These are phyloP conservation scores for Alloplasta piceator DNA, from an alignment of 2,888 invertebrate species.

Conservation along the genomic window DNA sequence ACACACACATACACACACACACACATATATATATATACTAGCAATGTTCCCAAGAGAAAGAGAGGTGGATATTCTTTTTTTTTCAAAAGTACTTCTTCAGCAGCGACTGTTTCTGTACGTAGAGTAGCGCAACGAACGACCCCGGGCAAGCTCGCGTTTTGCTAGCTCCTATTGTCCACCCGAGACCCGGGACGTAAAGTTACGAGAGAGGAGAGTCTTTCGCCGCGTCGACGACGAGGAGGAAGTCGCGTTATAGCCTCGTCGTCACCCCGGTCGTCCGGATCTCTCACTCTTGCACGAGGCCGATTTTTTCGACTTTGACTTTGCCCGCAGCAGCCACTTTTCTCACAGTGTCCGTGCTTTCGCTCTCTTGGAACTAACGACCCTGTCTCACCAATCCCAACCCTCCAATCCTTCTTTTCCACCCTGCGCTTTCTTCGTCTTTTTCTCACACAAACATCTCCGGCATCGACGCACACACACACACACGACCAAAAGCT, in stretches of 20 bases:
- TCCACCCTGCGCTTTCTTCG: conserved; percentile 30
- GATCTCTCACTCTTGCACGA: conserved; percentile 46
- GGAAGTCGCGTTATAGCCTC: conserved; percentile 63
- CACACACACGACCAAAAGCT: conserved; percentile 12
- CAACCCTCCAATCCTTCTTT: neutral
- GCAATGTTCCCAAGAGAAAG: conserved; percentile 55
- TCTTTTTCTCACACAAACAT: conserved; percentile 32
- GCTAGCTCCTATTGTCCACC: conserved; percentile 65
- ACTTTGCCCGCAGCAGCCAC: conserved; percentile 54
- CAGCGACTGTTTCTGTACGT: conserved; percentile 41
- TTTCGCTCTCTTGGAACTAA: conserved; percentile 58
- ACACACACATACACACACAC: neutral
- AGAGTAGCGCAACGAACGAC: conserved; percentile 34
- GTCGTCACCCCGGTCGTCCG: conserved; percentile 62
- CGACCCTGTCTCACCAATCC: conserved; percentile 33
- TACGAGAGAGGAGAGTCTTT: conserved; percentile 46
- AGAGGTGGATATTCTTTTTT: conserved; percentile 48
- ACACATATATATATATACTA: neutral
- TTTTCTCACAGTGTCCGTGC: conserved; percentile 50
- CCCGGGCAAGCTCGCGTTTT: conserved; percentile 59
- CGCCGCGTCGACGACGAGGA: conserved; percentile 32
- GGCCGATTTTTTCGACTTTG: conserved; percentile 58
- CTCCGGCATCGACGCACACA: conserved; percentile 11
- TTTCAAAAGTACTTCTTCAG: conserved; percentile 58
- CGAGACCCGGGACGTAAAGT: conserved; percentile 69